Conservation (phyloP, 2,797 vertebrate genomes). For the Taeniopygia guttata region DNA sequence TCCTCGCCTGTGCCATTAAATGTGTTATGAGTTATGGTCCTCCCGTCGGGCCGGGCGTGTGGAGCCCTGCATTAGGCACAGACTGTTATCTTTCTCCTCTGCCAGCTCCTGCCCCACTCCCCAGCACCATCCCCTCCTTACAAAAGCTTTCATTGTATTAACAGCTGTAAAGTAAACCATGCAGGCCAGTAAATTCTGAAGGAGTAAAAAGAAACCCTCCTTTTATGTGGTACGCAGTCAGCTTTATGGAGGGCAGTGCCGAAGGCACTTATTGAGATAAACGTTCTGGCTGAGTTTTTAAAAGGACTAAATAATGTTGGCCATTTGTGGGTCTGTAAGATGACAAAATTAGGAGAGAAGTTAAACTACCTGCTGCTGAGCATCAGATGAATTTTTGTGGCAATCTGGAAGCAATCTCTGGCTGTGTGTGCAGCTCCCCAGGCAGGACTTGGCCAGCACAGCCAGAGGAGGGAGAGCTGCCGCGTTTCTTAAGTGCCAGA, state of each 20-base stretch:
- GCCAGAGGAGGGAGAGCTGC: not conserved
- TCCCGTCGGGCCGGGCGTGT: fast-evolving
- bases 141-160: slow-evolving; percentile 37
- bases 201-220: not conserved
- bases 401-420: slow-evolving; percentile 9
- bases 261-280: slow-evolving; percentile 42
- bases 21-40: not conserved
- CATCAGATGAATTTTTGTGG: not conserved
- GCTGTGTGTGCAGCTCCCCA: not conserved
- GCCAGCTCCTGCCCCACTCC: not conserved
- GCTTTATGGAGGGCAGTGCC: slow-evolving; percentile 2
- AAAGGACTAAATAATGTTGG: slow-evolving; percentile 32
- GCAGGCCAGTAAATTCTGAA: slow-evolving; percentile 29
- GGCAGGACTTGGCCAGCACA: slow-evolving; percentile 2
- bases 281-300: slow-evolving; percentile 14
- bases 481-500: not conserved
- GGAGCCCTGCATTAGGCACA: not conserved
- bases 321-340: not conserved
- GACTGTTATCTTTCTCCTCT: not conserved
- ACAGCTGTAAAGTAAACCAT: slow-evolving; percentile 8
- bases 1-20: not conserved
- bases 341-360: slow-evolving; percentile 19
- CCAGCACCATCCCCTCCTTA: not conserved
- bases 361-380: slow-evolving; percentile 23
- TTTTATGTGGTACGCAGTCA: not conserved